A percentile compares a stretch with the other conserved stretches of the same genome.
These are phyloP conservation scores for Lepidurus packardi DNA, from an alignment of 1,140 invertebrate genomes.

Conservation along the genomic window DNA sequence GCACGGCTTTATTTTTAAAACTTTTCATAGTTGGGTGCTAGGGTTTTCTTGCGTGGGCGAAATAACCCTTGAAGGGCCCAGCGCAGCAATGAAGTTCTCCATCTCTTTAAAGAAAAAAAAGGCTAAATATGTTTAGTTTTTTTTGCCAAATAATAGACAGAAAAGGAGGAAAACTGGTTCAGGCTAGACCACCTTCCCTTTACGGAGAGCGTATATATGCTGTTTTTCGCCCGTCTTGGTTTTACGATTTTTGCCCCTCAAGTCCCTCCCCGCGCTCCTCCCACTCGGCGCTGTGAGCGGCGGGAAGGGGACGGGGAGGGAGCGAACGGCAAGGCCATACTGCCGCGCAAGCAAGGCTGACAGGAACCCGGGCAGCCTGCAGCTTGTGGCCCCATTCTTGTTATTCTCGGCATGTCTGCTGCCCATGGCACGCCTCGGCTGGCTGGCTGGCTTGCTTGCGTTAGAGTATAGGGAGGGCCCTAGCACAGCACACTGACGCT, in stretches of 20 bases:
- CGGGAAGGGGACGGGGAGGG: not conserved
- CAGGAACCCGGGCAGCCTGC: not conserved
- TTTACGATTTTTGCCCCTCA: not conserved
- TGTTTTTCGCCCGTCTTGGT: not conserved
- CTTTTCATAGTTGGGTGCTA: too few relatives aligned
- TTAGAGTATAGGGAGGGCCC: too few relatives aligned
- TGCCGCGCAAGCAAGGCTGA: conserved; percentile 2
- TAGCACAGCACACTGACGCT: too few relatives aligned
- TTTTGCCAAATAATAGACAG: too few relatives aligned
- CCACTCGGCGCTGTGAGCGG: not conserved
- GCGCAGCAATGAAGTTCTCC: not conserved
- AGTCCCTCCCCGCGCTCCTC: not conserved
- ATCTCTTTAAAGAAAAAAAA: not conserved
- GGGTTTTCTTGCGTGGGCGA: too few relatives aligned
- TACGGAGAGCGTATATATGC: not conserved
- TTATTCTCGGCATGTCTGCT: not conserved
- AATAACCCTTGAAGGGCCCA: too few relatives aligned
- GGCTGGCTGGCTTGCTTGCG: not conserved
- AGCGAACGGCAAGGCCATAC: not conserved
- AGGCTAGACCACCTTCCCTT: not conserved
- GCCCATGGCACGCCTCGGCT: not conserved
- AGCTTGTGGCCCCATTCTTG: conserved; percentile 14
- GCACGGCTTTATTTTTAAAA: too few relatives aligned
- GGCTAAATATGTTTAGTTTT: not conserved
- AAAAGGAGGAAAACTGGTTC: not conserved